A percentile compares a stretch with the other conserved stretches of the same genome.
Conservation (phyloP, 2,888 invertebrate genomes). For the Labia minor region DNA sequence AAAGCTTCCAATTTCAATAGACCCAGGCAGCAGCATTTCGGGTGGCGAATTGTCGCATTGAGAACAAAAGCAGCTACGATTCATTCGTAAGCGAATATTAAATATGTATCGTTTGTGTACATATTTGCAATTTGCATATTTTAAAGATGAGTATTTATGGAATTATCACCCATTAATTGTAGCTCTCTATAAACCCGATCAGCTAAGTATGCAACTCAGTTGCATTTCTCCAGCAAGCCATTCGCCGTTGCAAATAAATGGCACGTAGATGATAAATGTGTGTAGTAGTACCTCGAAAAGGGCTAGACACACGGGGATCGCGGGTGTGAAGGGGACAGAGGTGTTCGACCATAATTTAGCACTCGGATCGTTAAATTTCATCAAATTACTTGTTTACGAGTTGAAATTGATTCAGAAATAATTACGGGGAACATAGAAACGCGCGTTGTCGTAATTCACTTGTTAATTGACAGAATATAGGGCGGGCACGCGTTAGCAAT, state of each 20-base stretch:
- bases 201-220: slow-evolving; percentile 7
- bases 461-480: slow-evolving; percentile 13
- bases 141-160: not conserved
- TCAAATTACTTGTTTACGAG: slow-evolving; percentile 13
- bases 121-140: slow-evolving; percentile 1
- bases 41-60: too few species aligned
- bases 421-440: slow-evolving; percentile 7
- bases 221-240: not conserved
- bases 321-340: not conserved
- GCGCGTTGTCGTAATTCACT: slow-evolving; percentile 13
- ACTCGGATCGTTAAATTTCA: slow-evolving; percentile 7
- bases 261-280: not conserved
- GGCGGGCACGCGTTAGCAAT: not conserved
- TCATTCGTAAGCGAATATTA: not conserved
- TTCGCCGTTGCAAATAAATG: not conserved
- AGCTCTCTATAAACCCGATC: not conserved
- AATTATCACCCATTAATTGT: slow-evolving; percentile 6
- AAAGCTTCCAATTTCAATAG: too few species aligned
- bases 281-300: not conserved
- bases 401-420: slow-evolving; percentile 13
- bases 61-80: not conserved
- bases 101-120: not conserved
- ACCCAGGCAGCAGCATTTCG: too few species aligned
- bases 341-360: slow-evolving; percentile 1
- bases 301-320: too few species aligned